A percentile compares a stretch with the other conserved stretches of the same genome.
Evolutionary conservation across 2,113 vertebrate species (phyloP).

Genomic region (Laticauda colubrina): DNA sequence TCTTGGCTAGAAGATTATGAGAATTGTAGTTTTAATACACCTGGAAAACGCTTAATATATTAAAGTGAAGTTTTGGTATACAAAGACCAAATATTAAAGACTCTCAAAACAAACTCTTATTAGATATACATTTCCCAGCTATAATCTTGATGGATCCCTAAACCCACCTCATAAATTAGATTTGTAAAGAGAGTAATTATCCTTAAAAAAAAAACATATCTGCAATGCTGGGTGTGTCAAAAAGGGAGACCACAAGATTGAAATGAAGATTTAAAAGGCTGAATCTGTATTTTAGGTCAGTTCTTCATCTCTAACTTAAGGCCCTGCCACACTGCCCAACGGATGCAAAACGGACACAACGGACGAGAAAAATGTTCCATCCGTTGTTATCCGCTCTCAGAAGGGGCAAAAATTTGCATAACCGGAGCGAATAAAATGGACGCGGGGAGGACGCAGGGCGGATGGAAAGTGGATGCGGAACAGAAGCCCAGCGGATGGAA

Average conservation of each 20-base stretch:
- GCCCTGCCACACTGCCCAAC: too few relatives aligned
- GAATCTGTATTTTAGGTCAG: not conserved
- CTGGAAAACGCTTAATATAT: not conserved
- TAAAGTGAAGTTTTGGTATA: not conserved
- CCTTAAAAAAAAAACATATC: not conserved
- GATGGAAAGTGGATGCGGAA: too few relatives aligned
- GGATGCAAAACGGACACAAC: too few relatives aligned
- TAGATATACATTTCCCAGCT: not conserved
- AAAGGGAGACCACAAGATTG: not conserved
- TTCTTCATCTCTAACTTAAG: not conserved
- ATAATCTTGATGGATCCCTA: not conserved
- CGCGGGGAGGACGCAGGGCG: too few relatives aligned
- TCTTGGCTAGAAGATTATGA: not conserved
- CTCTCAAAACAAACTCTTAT: not conserved
- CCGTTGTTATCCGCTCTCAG: too few relatives aligned
- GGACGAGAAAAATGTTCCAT: too few relatives aligned
- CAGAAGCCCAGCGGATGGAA: too few relatives aligned
- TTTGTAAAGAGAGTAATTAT: not conserved
- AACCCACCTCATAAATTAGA: not conserved
- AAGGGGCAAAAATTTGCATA: too few relatives aligned
- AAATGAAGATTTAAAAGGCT: not conserved
- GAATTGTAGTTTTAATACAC: not conserved
- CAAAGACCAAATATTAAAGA: not conserved
- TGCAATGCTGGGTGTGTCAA: not conserved
- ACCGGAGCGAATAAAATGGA: too few relatives aligned